Base-by-base conservation (phyloP, 1,140 invertebrate genomes). In the Drosophila mauritiana region DNA sequence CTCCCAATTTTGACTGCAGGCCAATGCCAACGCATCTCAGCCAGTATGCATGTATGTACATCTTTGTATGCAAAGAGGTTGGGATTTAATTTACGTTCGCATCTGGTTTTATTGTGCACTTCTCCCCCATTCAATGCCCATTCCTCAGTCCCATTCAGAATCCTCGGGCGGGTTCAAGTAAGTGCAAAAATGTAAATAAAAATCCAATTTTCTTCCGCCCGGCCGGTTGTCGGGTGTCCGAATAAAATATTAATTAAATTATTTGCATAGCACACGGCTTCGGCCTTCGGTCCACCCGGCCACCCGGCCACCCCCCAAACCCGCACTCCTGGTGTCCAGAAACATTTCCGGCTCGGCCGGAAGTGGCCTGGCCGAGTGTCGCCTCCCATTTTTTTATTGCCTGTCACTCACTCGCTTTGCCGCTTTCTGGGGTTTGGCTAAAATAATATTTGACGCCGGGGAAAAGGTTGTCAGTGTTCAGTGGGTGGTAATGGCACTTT, bases 221-320 rank as follows among this genome's bases (percentile, higher is more conserved):
- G 27, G 45, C 37, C 46, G 46, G 34, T 22, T 39, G 67, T 37
- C 46, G 67, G 46, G 55, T 45, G 53, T 46, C 49, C 57, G 48
- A 53, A 85, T 84, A 73, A 84, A 84, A 84, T 88, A 88, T 83
- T 86, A 85, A 86, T 86, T 86, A 75, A 86, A 86, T 88, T 79
- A 86, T 86, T 86, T 88, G 54, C 81, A 85, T 80, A 67, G 57
- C 77, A 46, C 45, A 48, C 55, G 65, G 37, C 31, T 27, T 12
- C n/a, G 49, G 69, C 57, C 61, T 52, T 65, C 46, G 31, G 15
- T 13, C n/a, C 6, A 17, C 11, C 22, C 17, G 22, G n/a, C n/a
- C 6, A 17, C 11, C 22, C 17, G 22, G n/a, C 13, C 12, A 25
- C 48, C 31, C 10, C 8, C 31, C 8, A 31, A 31, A 31, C 31